Evolutionary conservation across 2,888 invertebrate species (phyloP).

Genomic region (Salpingus planirostris): DNA sequence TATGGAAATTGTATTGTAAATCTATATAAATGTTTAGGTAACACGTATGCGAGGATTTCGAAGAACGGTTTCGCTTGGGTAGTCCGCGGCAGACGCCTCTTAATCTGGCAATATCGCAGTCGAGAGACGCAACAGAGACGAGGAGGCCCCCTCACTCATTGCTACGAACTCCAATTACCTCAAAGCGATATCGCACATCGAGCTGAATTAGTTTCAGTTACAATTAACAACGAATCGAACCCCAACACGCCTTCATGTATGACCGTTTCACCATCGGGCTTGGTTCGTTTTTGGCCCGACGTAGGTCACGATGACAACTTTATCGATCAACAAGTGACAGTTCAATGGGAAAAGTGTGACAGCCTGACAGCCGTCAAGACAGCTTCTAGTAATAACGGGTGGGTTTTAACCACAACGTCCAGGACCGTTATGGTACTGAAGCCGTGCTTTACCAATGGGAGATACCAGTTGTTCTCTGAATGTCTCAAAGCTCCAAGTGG

Average conservation of each 20-base stretch:
- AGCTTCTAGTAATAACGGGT: slow-evolving; percentile 67
- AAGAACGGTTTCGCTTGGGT: slow-evolving; percentile 50
- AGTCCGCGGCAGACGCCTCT: slow-evolving; percentile 73
- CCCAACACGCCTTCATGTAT: too few species aligned
- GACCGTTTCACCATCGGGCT: slow-evolving; percentile 44
- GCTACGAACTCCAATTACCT: slow-evolving; percentile 78
- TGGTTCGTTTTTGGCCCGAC: slow-evolving; percentile 84
- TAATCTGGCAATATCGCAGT: slow-evolving; percentile 72
- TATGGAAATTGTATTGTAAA: too few species aligned
- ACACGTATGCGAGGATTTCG: slow-evolving; percentile 46
- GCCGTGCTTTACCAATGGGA: slow-evolving; percentile 54
- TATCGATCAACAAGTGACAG: slow-evolving; percentile 73
- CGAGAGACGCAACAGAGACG: slow-evolving; percentile 42
- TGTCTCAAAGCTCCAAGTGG: slow-evolving; percentile 67
- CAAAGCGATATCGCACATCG: slow-evolving; percentile 89
- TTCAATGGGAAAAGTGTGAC: slow-evolving; percentile 83
- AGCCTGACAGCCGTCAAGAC: slow-evolving; percentile 58
- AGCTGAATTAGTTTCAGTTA: slow-evolving; percentile 69
- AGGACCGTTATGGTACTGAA: slow-evolving; percentile 73
- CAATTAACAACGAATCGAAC: slow-evolving; percentile 20
- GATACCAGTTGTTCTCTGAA: slow-evolving; percentile 58
- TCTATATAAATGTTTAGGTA: too few species aligned
- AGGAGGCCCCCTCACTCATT: slow-evolving; percentile 46
- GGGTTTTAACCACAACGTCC: slow-evolving; percentile 84
- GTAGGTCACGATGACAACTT: slow-evolving; percentile 81